Conservation (phyloP, 1,140 invertebrate species). For the Asobara japonica region DNA sequence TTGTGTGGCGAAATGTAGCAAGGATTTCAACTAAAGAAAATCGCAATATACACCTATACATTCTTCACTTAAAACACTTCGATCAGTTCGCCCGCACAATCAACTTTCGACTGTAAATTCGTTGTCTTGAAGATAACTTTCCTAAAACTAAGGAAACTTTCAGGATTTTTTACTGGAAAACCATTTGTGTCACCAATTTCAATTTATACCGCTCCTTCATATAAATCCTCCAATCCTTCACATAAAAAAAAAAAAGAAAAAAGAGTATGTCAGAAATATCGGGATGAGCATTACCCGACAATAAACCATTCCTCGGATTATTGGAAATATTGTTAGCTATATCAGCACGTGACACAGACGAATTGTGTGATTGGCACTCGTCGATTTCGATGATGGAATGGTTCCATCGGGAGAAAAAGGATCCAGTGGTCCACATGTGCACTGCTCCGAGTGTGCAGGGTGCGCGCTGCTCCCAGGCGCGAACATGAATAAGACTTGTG, state of each 20-base stretch:
- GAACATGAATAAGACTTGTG: too few relatives aligned
- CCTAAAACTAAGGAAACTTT: too few relatives aligned
- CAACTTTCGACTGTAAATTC: too few relatives aligned
- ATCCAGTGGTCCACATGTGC: not conserved
- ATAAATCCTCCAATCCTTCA: not conserved
- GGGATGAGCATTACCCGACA: not conserved
- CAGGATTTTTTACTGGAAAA: too few relatives aligned
- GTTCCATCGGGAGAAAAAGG: not conserved
- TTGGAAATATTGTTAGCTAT: slow-evolving; percentile 1
- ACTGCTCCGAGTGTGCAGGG: not conserved
- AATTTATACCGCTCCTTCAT: not conserved
- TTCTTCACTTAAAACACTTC: too few relatives aligned
- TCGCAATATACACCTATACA: too few relatives aligned
- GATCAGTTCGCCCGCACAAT: too few relatives aligned
- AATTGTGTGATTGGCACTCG: slow-evolving; percentile 5
- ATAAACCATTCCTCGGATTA: not conserved
- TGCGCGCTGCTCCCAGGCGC: too few relatives aligned
- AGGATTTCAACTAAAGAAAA: too few relatives aligned
- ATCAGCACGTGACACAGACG: not conserved
- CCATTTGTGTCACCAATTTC: not conserved
- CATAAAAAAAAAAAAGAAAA: not conserved
- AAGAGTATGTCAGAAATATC: not conserved
- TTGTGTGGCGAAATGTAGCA: too few relatives aligned
- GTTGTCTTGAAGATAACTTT: too few relatives aligned
- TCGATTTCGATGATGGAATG: slow-evolving; percentile 9